phyloP scores from a whole-genome alignment of 2,113 vertebrate genomes.

The Halcyon senegalensis region DNA sequence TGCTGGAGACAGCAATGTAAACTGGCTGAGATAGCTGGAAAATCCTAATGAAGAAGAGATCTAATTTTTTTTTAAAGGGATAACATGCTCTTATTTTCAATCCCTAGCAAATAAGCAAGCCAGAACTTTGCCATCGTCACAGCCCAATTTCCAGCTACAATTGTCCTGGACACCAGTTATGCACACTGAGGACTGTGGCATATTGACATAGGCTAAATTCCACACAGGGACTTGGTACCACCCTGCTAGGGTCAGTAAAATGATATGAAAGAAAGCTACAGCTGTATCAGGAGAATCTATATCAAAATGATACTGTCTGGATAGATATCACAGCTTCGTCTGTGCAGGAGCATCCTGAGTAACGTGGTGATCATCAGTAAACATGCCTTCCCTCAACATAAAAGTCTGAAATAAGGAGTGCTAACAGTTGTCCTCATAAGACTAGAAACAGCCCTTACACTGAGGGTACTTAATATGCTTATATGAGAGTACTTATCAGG shows the following conservation, averaged over 20 bases:
- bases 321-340: background rate
- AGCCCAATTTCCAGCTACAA: background rate
- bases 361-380: background rate
- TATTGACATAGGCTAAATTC: background rate
- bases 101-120: background rate
- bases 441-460: background rate
- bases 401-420: background rate
- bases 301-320: background rate
- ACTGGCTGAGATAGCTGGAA: background rate
- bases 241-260: background rate
- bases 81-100: background rate
- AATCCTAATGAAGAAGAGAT: background rate
- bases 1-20: background rate
- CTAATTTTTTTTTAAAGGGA: background rate
- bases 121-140: background rate
- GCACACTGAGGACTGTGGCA: no score
- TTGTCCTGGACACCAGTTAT: fast-evolving
- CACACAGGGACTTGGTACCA: background rate
- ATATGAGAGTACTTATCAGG: background rate
- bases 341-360: background rate
- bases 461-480: no score
- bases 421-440: background rate
- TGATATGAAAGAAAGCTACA: fast-evolving
- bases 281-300: background rate
- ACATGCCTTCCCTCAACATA: background rate